Conservation (phyloP, 2,797 vertebrate species). For the Pseudochirops corinnae region DNA sequence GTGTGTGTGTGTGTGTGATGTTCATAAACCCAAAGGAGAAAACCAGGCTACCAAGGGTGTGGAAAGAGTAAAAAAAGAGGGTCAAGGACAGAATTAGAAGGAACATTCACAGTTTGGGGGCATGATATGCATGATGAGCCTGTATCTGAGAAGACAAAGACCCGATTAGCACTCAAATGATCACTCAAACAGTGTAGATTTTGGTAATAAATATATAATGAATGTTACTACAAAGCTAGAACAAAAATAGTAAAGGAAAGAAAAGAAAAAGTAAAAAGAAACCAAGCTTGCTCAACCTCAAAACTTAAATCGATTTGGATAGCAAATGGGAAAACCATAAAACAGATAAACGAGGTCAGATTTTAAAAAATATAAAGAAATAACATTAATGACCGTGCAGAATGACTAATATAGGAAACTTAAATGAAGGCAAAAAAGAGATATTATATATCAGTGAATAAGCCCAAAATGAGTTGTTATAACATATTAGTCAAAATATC, state of each 20-base stretch:
- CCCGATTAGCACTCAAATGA: neutral
- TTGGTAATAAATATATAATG: neutral
- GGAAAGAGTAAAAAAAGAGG: neutral
- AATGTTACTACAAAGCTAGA: neutral
- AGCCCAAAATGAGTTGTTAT: neutral
- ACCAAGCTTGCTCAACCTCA: neutral
- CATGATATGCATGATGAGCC: neutral
- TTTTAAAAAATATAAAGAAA: neutral
- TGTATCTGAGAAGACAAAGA: neutral
- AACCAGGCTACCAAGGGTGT: too few relatives aligned
- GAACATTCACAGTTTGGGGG: neutral
- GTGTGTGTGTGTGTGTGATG: neutral
- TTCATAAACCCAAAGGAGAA: too few relatives aligned
- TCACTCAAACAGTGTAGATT: neutral
- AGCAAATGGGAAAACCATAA: neutral
- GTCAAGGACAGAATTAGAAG: neutral
- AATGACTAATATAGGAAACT: neutral
- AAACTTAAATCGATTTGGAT: neutral
- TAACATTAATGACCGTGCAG: neutral
- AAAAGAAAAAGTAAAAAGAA: neutral
- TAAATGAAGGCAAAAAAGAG: neutral
- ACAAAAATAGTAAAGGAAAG: neutral
- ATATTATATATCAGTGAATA: neutral
- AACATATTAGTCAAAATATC: neutral
- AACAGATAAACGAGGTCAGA: neutral